Base-by-base conservation (phyloP, 1,140 invertebrate genomes). In the Drosophila burlai region DNA sequence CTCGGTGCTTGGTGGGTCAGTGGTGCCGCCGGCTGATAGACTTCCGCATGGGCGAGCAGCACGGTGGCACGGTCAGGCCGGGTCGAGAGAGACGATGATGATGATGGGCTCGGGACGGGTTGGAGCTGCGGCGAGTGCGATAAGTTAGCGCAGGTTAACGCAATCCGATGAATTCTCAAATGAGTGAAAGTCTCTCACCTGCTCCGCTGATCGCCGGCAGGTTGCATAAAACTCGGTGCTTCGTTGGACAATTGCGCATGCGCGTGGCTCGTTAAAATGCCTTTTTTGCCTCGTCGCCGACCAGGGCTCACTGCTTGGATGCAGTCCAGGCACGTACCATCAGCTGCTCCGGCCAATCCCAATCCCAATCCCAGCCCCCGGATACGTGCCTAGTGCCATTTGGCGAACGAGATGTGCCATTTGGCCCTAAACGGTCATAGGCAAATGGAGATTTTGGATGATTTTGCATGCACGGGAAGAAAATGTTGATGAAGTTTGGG, bases 221-320 rank as follows among this genome's bases (percentile, higher is more conserved):
- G 24, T 85, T 86, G 79, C 83, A 81, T 85, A 82, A 86, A 75
- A 40, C 21, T 31, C 36, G 31, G 21, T 18, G 81, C 68, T 84
- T 84, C 81, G 84, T 87, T 87, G 84, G 84, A 84, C 77, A 90
- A 84, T 90, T 89, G 84, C 85, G 85, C 84, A 90, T 89, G 77
- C 84, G 84, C 85, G 84, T 89, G 78, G 80, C 81, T 87, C 85
- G 84, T 87, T 87, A 87, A 87, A 89, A 78, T 71, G 67, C 40
- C 75, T 66, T 31, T 29, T 50, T 6, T 29, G 5, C 21, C 13
- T 13, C 4, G 0, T n/a, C 21, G 46, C 46, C 45, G 46, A 24
- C 16, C 24, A 34, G 62, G 24, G 26, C 57, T 55, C 7, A 55
- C 26, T 15, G n/a, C 34, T 76, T 66, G 69, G 47, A 49, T 57